phyloP scores from a whole-genome alignment of 2,888 invertebrate genomes.

The Zaprionus obscuricornis region DNA sequence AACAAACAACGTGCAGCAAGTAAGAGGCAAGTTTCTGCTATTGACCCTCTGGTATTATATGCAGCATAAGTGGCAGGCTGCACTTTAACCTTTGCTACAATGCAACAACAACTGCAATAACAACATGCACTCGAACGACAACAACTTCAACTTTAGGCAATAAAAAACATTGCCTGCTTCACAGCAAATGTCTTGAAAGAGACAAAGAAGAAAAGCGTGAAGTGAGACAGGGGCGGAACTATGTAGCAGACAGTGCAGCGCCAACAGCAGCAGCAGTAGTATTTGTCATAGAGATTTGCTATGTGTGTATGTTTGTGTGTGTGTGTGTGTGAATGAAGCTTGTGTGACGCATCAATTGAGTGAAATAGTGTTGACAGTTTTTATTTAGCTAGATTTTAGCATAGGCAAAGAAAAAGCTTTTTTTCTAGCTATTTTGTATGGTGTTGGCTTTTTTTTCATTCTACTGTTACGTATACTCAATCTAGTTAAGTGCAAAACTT shows the following conservation, averaged over 20 bases:
- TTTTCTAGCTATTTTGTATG: no score
- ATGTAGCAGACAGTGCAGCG: slow-evolving; percentile 43
- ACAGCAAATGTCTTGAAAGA: slow-evolving; percentile 45
- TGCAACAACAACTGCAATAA: slow-evolving; percentile 29
- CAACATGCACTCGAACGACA: no score
- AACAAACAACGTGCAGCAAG: slow-evolving; percentile 31
- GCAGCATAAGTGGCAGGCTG: slow-evolving; percentile 56
- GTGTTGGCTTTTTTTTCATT: no score
- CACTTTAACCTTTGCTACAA: slow-evolving; percentile 48
- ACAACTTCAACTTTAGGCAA: slow-evolving; percentile 44
- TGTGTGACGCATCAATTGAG: slow-evolving; percentile 48
- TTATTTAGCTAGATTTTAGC: no score
- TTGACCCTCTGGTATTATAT: slow-evolving; percentile 76
- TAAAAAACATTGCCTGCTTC: slow-evolving; percentile 57
- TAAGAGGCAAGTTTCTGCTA: slow-evolving; percentile 37
- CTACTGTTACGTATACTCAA: no score
- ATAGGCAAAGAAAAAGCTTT: no score
- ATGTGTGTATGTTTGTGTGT: neutral
- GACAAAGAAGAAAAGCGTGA: neutral
- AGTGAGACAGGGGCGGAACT: slow-evolving; percentile 1
- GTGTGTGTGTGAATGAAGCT: slow-evolving; percentile 10
- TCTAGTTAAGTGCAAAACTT: slow-evolving; percentile 7
- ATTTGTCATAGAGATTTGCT: slow-evolving; percentile 41
- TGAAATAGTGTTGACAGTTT: neutral
- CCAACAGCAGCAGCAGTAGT: slow-evolving; percentile 24